Percentiles rank a stretch among this genome's conserved stretches.
Evolutionary conservation across 2,797 vertebrate genomes (phyloP).

Genomic region (Tolypeutes matacus): DNA sequence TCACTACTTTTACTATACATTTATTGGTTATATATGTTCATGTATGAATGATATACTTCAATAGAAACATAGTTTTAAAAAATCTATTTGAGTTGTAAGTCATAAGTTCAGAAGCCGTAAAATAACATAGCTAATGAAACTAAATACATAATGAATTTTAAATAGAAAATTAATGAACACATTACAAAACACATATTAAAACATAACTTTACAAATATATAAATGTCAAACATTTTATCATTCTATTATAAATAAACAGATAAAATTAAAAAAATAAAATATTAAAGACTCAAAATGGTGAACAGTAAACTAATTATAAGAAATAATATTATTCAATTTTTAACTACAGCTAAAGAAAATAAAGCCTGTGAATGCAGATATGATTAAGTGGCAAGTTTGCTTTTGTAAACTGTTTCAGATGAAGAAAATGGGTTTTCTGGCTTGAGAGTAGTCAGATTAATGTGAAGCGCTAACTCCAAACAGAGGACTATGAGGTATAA

Average conservation of each 20-base stretch:
- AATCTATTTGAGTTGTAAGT: too few species aligned
- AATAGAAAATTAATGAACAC: background rate
- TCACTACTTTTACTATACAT: too few species aligned
- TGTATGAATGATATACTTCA: too few species aligned
- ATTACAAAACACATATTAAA: background rate
- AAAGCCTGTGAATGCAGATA: background rate
- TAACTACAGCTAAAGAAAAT: background rate
- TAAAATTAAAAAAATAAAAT: background rate
- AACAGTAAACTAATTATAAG: background rate
- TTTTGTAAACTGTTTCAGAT: background rate
- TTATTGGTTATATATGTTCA: too few species aligned
- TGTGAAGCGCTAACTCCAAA: background rate
- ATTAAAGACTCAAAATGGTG: background rate
- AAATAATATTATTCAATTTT: background rate
- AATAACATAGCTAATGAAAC: background rate
- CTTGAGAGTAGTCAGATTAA: background rate
- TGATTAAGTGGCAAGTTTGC: background rate
- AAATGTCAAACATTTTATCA: background rate
- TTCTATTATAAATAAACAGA: background rate
- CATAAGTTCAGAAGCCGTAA: background rate
- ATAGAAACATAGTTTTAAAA: too few species aligned
- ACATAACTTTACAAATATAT: conserved; percentile 1
- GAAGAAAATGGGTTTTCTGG: background rate
- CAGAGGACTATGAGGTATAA: background rate
- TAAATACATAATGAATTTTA: background rate